Percentiles rank a stretch among this genome's conserved stretches.
These are phyloP conservation scores for Anhinga anhinga DNA, from an alignment of 2,113 vertebrate species.

Conservation along the genomic window DNA sequence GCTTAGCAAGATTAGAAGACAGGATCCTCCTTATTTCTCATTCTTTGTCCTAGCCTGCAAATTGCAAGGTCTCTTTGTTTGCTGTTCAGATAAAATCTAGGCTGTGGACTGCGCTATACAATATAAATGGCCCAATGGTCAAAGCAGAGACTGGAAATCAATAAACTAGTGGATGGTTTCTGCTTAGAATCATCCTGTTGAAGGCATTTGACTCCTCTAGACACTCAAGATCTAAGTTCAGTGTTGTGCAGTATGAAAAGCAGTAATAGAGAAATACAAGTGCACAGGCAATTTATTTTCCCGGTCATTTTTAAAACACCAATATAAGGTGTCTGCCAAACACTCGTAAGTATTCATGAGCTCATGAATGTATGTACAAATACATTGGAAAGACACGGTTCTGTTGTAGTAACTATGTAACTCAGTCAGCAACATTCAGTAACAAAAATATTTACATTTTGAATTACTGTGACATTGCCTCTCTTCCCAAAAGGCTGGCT, in stretches of 20 bases:
- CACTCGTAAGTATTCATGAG: not conserved
- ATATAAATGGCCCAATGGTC: not conserved
- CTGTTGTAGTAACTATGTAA: not conserved
- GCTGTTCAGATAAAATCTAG: not conserved
- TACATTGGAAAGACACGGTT: not conserved
- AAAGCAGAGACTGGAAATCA: not conserved
- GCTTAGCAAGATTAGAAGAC: not conserved
- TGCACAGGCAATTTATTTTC: not conserved
- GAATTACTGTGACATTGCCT: not conserved
- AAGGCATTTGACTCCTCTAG: not conserved
- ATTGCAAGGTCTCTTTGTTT: not conserved
- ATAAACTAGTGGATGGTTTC: not conserved
- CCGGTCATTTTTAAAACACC: not conserved
- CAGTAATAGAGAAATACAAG: not conserved
- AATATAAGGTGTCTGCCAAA: not conserved
- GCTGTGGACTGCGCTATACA: accelerated
- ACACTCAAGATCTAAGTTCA: not conserved
- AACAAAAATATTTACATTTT: not conserved
- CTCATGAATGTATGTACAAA: not conserved
- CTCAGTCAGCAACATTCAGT: not conserved
- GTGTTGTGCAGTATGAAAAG: not conserved
- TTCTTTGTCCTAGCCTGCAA: not conserved
- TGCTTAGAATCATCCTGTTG: not conserved
- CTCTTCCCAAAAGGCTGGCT: not conserved
- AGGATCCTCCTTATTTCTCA: not conserved